Percentiles rank a stretch among this genome's conserved stretches.
Evolutionary conservation across 2,797 vertebrate genomes (phyloP).

Genomic region (Channallabes apus): DNA sequence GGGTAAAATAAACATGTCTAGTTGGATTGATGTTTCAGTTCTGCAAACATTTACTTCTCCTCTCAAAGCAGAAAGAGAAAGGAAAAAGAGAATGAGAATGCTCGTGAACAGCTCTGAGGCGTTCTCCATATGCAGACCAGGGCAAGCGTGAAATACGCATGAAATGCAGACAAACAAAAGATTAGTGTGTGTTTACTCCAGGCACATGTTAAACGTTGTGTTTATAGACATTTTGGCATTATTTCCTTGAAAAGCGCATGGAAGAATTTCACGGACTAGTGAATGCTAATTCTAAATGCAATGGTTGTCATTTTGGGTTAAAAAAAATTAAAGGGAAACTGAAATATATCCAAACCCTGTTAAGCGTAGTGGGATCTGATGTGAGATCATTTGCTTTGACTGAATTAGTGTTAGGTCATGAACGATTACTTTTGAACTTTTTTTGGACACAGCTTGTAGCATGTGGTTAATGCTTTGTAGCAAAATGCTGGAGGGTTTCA

Average conservation of each 20-base stretch:
- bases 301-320: background rate
- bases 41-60: slow-evolving; percentile 19
- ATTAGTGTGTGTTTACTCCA: slow-evolving; percentile 20
- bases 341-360: background rate
- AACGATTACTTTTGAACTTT: slow-evolving; percentile 33
- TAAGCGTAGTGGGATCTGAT: background rate
- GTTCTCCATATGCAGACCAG: slow-evolving; percentile 67
- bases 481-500: slow-evolving; percentile 70
- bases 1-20: slow-evolving; percentile 68
- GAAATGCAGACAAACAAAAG: slow-evolving; percentile 32
- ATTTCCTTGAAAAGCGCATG: background rate
- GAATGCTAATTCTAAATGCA: background rate
- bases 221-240: background rate
- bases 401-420: slow-evolving; percentile 13
- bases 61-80: background rate
- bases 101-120: slow-evolving; percentile 26
- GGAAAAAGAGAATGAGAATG: background rate
- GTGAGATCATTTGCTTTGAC: background rate
- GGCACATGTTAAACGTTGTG: slow-evolving; percentile 6
- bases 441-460: slow-evolving; percentile 62
- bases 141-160: slow-evolving; percentile 28
- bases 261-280: background rate
- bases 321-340: background rate
- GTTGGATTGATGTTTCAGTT: slow-evolving; percentile 28
- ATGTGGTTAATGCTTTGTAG: slow-evolving; percentile 74